Evolutionary conservation across 2,113 vertebrate species (phyloP).

Genomic region (Apteryx owenii): DNA sequence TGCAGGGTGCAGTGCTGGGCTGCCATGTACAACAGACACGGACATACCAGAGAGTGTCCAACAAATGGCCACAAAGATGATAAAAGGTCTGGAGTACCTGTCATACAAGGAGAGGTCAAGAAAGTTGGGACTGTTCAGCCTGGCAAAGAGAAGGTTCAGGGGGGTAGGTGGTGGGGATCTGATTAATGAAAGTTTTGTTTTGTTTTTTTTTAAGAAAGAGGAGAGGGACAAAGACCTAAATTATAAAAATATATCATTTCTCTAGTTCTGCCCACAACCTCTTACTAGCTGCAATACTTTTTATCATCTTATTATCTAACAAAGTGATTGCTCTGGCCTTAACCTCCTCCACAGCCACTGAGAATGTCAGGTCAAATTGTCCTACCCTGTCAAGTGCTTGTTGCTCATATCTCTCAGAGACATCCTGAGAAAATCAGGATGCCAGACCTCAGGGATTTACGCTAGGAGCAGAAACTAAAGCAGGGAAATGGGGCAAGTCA

Average conservation of each 20-base stretch:
- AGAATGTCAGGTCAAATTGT: neutral
- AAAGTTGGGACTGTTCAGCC: neutral
- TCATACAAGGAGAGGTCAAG: neutral
- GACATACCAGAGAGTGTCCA: neutral
- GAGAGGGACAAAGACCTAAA: neutral
- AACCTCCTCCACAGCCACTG: neutral
- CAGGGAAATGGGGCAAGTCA: neutral
- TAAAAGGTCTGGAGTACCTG: neutral
- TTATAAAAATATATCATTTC: neutral
- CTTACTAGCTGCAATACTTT: neutral
- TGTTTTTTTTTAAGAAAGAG: no score
- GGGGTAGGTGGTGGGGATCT: neutral
- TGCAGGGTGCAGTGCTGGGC: neutral
- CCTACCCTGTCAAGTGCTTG: neutral
- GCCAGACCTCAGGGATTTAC: neutral
- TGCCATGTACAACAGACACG: neutral
- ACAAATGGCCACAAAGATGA: neutral
- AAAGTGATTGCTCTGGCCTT: neutral
- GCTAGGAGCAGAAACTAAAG: neutral
- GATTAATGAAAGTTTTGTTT: neutral
- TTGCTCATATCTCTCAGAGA: neutral
- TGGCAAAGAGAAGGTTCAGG: no score
- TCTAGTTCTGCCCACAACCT: neutral
- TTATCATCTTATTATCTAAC: neutral
- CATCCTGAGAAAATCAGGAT: neutral